phyloP scores from a whole-genome alignment of 2,888 invertebrate genomes.

The Lycocerus yunnanus region DNA sequence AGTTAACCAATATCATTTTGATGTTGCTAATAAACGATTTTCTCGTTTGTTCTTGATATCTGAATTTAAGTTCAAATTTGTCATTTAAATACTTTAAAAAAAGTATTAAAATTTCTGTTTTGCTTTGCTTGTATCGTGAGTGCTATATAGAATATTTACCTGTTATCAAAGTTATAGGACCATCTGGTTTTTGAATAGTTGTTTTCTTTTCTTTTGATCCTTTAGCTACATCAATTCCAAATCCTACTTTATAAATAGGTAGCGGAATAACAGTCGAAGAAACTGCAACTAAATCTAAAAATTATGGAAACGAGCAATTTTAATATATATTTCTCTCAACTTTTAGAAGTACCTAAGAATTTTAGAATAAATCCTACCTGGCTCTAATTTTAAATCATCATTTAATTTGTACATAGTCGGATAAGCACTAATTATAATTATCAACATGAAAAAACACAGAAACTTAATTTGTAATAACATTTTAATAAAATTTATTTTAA shows the following conservation, averaged over 20 bases:
- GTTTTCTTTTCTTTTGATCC: conserved; percentile 52
- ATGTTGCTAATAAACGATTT: too few species aligned
- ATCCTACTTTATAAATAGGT: conserved; percentile 64
- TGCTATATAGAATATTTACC: conserved; percentile 36
- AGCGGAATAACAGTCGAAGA: conserved; percentile 70
- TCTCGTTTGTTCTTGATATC: too few species aligned
- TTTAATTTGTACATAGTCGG: conserved; percentile 60
- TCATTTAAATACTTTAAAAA: too few species aligned
- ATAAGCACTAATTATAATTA: conserved; percentile 58
- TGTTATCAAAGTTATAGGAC: conserved; percentile 47
- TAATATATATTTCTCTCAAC: neutral
- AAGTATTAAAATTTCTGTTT: neutral
- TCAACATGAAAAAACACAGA: conserved; percentile 73
- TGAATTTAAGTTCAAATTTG: too few species aligned
- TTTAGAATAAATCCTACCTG: conserved; percentile 50
- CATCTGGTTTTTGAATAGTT: conserved; percentile 44
- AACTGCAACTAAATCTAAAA: conserved; percentile 65
- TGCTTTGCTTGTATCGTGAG: neutral
- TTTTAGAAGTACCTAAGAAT: neutral
- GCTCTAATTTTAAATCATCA: conserved; percentile 58
- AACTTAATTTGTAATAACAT: conserved; percentile 41
- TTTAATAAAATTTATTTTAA: conserved; percentile 3
- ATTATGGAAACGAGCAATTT: conserved; percentile 9
- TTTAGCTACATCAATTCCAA: conserved; percentile 57
- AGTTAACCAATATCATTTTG: too few species aligned